These are phyloP conservation scores for Menidia beryllina DNA, from an alignment of 2,113 vertebrate species.

Conservation along the genomic window DNA sequence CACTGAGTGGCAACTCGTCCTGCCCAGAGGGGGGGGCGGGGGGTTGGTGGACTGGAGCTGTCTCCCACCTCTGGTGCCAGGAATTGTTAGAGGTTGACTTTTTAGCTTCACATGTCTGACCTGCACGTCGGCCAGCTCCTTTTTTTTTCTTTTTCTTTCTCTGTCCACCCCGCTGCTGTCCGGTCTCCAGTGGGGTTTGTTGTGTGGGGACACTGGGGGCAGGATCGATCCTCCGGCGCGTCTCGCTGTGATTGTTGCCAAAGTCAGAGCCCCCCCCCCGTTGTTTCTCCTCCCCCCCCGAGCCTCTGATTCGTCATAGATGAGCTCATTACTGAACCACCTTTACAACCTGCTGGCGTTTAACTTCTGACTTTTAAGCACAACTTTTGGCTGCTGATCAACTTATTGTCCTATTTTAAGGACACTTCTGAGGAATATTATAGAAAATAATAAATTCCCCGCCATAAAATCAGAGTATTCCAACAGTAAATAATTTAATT, in stretches of 20 bases:
- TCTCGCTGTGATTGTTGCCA: slow-evolving; percentile 6
- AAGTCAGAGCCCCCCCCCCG: slow-evolving; percentile 30
- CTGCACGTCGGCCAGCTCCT: neutral
- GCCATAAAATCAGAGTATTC: too few species aligned
- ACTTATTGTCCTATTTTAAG: slow-evolving; percentile 7
- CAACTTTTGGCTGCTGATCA: slow-evolving; percentile 8
- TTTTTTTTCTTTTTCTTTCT: neutral
- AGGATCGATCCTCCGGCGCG: slow-evolving; percentile 25
- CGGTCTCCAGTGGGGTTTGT: slow-evolving; percentile 8
- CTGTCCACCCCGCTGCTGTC: neutral
- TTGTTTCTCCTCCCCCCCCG: slow-evolving; percentile 27
- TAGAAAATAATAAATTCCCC: too few species aligned
- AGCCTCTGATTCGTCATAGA: slow-evolving; percentile 23
- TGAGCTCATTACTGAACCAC: slow-evolving; percentile 33
- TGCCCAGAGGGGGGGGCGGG: slow-evolving; percentile 1
- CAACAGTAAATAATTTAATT: too few species aligned
- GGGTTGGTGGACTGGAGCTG: neutral
- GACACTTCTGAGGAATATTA: neutral
- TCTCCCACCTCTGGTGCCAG: slow-evolving; percentile 2
- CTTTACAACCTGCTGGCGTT: slow-evolving; percentile 13
- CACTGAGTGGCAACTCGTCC: neutral
- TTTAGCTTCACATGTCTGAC: slow-evolving; percentile 14
- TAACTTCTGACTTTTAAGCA: slow-evolving; percentile 26
- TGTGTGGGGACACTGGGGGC: slow-evolving; percentile 16
- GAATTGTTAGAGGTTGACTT: slow-evolving; percentile 6